Evolutionary conservation across 2,113 vertebrate genomes (phyloP), one percentile per base, ranked within the genome.

Genomic region (Ammospiza nelsoni): DNA sequence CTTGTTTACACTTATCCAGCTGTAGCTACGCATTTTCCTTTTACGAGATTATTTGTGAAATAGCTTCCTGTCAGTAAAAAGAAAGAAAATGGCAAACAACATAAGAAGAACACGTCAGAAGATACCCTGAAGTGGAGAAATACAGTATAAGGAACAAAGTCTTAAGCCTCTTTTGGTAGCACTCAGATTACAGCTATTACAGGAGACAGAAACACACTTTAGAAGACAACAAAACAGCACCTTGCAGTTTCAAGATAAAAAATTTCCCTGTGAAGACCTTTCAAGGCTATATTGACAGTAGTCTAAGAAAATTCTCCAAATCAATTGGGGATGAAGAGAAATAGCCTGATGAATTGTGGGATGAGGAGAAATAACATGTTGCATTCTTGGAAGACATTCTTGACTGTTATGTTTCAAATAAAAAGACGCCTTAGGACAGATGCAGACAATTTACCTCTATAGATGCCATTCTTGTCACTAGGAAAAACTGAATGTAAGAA

Each of bases 1-100:
- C 29, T 51, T 87, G 68, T 89, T 94, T 75, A 44, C 65, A 62
- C 18, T 83, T 69, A 58, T 6, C 9, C 29, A 94, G 13, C 15
- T 83, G 54, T 54, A 93, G 39, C 58, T 90, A 68, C 31, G 17
- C 87, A 39, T 72, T 84, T 95, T 83, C 15, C 20, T 18, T 80
- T 91, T 85, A 89, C 35, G 44, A 91, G 74, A 84, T 78, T 51
- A 94, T 66, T 81, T 90, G 19, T 52, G 67, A 83, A 92, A 92
- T 12, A 85, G n/a, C 15, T 2, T 85, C 5, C n/a, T 19, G 12
- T 65, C 44, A 66, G 27, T 68, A 82, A 89, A 92, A 92, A 52
- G 41, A 77, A 31, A 65, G 72, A 35, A 87, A 91, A 89, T 78
- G 39, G 16, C 13, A 84, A 92, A 63, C 18, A 44, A 67, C 49